Evolutionary conservation across 2,113 vertebrate genomes (phyloP).

Genomic region (Anser cygnoides): DNA sequence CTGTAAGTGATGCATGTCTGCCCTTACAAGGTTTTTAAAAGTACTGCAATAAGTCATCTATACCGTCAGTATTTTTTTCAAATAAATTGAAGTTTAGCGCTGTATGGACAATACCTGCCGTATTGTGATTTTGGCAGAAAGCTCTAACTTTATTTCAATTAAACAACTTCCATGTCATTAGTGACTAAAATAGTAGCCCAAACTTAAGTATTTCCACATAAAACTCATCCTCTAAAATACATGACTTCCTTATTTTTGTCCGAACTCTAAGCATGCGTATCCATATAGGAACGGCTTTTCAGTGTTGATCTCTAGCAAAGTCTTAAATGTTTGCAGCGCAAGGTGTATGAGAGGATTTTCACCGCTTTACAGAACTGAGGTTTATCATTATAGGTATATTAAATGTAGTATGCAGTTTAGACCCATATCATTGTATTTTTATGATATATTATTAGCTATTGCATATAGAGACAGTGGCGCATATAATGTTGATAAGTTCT

Average conservation of each 20-base stretch:
- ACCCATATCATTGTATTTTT: background rate
- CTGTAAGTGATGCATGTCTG: background rate
- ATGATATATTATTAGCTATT: background rate
- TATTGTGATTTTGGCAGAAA: background rate
- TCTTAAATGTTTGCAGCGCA: background rate
- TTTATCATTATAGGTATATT: background rate
- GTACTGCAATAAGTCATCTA: background rate
- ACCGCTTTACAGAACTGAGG: background rate
- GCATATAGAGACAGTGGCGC: background rate
- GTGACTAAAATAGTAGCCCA: background rate
- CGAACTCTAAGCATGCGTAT: background rate
- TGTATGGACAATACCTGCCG: background rate
- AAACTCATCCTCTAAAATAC: background rate
- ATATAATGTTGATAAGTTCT: background rate
- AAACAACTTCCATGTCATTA: background rate
- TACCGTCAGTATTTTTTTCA: background rate
- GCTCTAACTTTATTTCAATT: background rate
- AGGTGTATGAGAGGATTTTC: background rate
- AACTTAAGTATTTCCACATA: background rate
- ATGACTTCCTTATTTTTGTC: background rate
- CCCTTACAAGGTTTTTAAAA: background rate
- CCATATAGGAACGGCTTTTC: background rate
- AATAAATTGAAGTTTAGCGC: background rate
- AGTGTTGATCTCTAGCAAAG: background rate
- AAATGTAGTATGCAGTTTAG: background rate